Conservation (phyloP, 2,888 invertebrate genomes). For the Apotomis capreana region DNA sequence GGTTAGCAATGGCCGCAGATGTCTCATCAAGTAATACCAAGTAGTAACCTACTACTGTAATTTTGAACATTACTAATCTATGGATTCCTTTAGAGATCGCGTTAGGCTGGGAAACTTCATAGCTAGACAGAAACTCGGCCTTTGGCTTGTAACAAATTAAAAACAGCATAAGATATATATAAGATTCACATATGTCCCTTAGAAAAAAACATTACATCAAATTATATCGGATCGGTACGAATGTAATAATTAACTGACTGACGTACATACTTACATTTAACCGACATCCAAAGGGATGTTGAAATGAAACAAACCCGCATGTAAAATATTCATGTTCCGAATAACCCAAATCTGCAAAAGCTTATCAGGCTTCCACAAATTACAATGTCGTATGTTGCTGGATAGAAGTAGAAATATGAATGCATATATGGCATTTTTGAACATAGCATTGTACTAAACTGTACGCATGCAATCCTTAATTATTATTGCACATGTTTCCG, state of each 20-base stretch:
- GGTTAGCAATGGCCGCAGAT: too few relatives aligned
- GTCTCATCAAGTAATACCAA: too few relatives aligned
- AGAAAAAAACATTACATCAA: too few relatives aligned
- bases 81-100: too few relatives aligned
- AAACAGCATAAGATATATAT: too few relatives aligned
- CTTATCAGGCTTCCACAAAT: conserved; percentile 8
- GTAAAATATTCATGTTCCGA: conserved; percentile 10
- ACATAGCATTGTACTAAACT: neutral
- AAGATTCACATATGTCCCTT: too few relatives aligned
- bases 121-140: too few relatives aligned
- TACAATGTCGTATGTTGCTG: neutral
- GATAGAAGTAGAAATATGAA: neutral
- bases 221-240: too few relatives aligned
- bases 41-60: too few relatives aligned
- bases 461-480: conserved; percentile 19
- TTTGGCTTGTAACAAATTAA: too few relatives aligned
- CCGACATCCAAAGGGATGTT: neutral
- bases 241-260: neutral
- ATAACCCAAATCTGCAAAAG: conserved; percentile 16
- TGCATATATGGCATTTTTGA: neutral
- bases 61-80: too few relatives aligned
- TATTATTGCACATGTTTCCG: conserved; percentile 32
- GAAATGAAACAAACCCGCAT: neutral
- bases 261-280: conserved; percentile 4
- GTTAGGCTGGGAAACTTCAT: too few relatives aligned